Conservation (phyloP, 2,797 vertebrate genomes). For the Thalassophryne amazonica region DNA sequence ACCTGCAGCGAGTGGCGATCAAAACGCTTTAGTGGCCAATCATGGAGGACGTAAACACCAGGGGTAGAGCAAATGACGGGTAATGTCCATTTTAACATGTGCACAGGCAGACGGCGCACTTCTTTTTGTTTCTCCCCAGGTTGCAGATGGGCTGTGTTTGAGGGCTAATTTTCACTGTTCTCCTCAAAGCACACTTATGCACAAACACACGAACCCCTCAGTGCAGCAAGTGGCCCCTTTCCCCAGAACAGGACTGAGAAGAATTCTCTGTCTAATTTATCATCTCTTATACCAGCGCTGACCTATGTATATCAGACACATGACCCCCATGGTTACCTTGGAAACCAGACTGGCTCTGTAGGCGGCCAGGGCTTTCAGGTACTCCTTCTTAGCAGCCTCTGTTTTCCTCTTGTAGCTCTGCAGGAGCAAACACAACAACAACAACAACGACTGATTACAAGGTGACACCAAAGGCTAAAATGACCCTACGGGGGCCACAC, state of each 20-base stretch:
- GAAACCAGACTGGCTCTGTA: slow-evolving; percentile 99
- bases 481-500: slow-evolving; percentile 30
- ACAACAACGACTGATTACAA: slow-evolving; percentile 56
- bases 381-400: slow-evolving; percentile 98
- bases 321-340: slow-evolving; percentile 87
- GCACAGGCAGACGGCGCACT: slow-evolving; percentile 14
- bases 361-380: slow-evolving; percentile 97
- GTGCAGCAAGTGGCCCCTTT: slow-evolving; percentile 51
- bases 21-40: slow-evolving; percentile 43
- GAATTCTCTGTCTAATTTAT: slow-evolving; percentile 75
- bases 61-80: slow-evolving; percentile 42
- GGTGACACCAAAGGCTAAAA: slow-evolving; percentile 54
- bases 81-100: slow-evolving; percentile 48
- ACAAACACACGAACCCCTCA: slow-evolving; percentile 11
- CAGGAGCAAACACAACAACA: slow-evolving; percentile 73
- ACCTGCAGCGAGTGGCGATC: slow-evolving; percentile 28
- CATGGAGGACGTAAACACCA: slow-evolving; percentile 35
- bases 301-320: slow-evolving; percentile 82
- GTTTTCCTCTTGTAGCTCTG: slow-evolving; percentile 99
- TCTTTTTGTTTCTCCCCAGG: slow-evolving; percentile 59
- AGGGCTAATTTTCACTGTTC: slow-evolving; percentile 68
- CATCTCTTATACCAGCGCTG: slow-evolving; percentile 72
- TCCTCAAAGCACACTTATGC: slow-evolving; percentile 40
- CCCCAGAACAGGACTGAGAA: slow-evolving; percentile 56
- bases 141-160: slow-evolving; percentile 61